Percentiles rank a stretch among this genome's conserved stretches.
Conservation (phyloP, 2,113 vertebrate genomes). For the Monopterus albus region DNA sequence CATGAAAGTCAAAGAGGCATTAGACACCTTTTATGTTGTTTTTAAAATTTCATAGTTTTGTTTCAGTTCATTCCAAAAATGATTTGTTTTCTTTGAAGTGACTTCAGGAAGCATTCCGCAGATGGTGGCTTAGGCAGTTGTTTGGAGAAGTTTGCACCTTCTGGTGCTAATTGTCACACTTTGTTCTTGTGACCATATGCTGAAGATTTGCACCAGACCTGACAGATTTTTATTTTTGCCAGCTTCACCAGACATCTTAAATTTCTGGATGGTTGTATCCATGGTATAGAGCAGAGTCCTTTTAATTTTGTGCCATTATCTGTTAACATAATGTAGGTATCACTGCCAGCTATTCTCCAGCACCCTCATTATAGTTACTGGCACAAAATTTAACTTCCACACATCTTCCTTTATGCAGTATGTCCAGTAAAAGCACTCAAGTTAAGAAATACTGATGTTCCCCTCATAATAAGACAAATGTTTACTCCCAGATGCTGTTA, state of each 20-base stretch:
- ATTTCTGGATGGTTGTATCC: constrained; percentile 24
- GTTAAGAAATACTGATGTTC: constrained; percentile 65
- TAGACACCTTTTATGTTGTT: too few species aligned
- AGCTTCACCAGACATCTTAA: constrained; percentile 8
- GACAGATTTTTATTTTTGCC: constrained; percentile 33
- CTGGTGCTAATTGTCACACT: constrained; percentile 52
- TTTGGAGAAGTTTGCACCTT: constrained; percentile 61
- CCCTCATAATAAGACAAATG: constrained; percentile 61
- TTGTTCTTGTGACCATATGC: constrained; percentile 67
- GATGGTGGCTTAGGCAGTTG: constrained; percentile 60
- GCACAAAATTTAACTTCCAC: constrained; percentile 10
- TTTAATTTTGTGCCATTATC: constrained; percentile 4
- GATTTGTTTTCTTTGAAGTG: neutral
- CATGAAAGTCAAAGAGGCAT: neutral
- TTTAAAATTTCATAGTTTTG: neutral
- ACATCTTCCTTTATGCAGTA: constrained; percentile 25
- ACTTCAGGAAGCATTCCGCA: constrained; percentile 38
- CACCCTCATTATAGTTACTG: neutral
- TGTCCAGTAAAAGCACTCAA: constrained; percentile 57
- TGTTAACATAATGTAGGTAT: constrained; percentile 19
- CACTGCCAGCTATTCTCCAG: constrained; percentile 18
- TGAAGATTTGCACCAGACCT: constrained; percentile 51
- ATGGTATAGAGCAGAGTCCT: constrained; percentile 6
- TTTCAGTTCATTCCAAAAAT: neutral
- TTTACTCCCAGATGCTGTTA: constrained; percentile 54